Conservation (phyloP, 1,140 invertebrate genomes). For the Polypedilum vanderplanki region DNA sequence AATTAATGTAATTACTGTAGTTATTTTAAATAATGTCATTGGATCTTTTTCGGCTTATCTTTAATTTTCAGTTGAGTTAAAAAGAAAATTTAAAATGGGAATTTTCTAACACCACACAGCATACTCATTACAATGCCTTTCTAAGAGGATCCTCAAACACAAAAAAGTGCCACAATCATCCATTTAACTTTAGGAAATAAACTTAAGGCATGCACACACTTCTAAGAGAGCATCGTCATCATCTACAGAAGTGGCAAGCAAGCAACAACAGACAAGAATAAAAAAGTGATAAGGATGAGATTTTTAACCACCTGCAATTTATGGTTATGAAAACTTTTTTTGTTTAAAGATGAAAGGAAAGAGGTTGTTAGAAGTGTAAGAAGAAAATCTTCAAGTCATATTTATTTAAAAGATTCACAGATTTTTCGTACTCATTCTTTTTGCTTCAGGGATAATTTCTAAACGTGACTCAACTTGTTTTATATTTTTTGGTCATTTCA, state of each 20-base stretch:
- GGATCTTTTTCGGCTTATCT: background rate
- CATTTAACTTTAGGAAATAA: slow-evolving; percentile 2
- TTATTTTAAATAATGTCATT: background rate
- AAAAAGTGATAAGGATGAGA: background rate
- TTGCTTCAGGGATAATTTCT: no score
- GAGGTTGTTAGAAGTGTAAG: no score
- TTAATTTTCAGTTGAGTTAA: slow-evolving; percentile 8
- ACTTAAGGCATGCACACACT: background rate
- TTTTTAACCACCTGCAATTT: slow-evolving; percentile 18
- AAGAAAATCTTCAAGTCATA: no score
- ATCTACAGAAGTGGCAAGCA: background rate
- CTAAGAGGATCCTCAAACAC: background rate
- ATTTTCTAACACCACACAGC: no score
- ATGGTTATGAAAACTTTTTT: background rate
- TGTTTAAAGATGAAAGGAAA: background rate
- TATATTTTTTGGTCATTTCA: no score
- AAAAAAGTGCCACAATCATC: background rate
- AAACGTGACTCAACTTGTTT: no score
- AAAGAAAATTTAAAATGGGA: background rate
- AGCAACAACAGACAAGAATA: background rate
- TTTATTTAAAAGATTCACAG: no score
- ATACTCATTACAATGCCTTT: no score
- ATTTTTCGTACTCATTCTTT: no score
- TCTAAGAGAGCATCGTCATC: background rate
- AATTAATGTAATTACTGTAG: slow-evolving; percentile 20